These are phyloP conservation scores for Chromis chromis DNA, from an alignment of 2,797 vertebrate genomes.

Conservation along the genomic window DNA sequence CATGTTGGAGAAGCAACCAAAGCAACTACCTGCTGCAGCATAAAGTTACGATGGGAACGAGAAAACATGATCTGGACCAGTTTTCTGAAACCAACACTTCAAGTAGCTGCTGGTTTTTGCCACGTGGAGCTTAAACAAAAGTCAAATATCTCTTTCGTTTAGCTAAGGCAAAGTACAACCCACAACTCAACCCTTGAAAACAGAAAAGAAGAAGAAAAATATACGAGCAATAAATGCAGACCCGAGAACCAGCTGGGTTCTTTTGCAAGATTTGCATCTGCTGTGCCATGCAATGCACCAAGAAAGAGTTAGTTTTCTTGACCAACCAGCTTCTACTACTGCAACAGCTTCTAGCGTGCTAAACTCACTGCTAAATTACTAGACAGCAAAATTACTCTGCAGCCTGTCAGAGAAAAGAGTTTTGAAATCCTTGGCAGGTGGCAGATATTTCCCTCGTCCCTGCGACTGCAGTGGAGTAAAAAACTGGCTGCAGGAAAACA, in stretches of 20 bases:
- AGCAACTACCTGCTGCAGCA: conserved; percentile 24
- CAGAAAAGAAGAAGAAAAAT: neutral
- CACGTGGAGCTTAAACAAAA: conserved; percentile 3
- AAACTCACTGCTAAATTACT: neutral
- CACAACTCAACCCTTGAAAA: neutral
- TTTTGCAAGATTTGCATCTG: conserved; percentile 40
- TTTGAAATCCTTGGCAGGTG: conserved; percentile 54
- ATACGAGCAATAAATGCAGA: neutral
- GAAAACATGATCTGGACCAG: conserved; percentile 11
- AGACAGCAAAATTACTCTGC: conserved; percentile 8
- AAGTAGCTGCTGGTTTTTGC: neutral
- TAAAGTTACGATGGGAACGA: conserved; percentile 14
- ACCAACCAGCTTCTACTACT: neutral
- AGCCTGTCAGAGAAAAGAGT: conserved; percentile 22
- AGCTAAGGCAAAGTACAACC: neutral
- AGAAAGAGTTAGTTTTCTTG: neutral
- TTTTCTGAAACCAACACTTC: conserved; percentile 17
- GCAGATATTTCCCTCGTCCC: conserved; percentile 34
- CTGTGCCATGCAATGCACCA: conserved; percentile 9
- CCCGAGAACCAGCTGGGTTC: neutral
- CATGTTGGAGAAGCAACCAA: conserved; percentile 23
- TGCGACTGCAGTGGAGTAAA: conserved; percentile 29
- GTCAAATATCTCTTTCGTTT: neutral
- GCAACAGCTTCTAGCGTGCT: neutral
- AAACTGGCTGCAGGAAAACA: conserved; percentile 5